These are phyloP conservation scores for Pituophis catenifer DNA, from an alignment of 2,113 vertebrate genomes.

Conservation along the genomic window DNA sequence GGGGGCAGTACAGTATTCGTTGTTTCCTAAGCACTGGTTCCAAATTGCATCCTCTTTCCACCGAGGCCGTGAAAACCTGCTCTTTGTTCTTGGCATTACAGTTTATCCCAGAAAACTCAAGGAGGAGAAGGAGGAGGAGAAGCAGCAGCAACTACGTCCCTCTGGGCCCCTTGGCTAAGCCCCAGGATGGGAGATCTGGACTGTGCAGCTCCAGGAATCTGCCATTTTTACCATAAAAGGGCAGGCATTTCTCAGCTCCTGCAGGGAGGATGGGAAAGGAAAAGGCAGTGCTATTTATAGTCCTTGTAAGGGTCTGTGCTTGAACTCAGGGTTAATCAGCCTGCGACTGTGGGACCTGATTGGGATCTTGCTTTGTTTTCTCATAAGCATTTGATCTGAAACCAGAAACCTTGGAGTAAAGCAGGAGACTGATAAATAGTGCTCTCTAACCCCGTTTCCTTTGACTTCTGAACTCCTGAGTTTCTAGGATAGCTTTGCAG, in stretches of 20 bases:
- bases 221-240: constrained; percentile 82
- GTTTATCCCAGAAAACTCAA: constrained; percentile 50
- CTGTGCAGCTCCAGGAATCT: constrained; percentile 61
- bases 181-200: constrained; percentile 61
- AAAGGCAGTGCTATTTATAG: constrained; percentile 79
- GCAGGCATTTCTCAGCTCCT: constrained; percentile 65
- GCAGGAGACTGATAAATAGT: background rate
- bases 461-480: background rate
- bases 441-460: background rate
- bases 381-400: constrained; percentile 66
- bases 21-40: constrained; percentile 13
- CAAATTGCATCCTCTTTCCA: constrained; percentile 8
- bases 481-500: background rate
- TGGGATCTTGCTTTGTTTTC: constrained; percentile 67
- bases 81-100: constrained; percentile 51
- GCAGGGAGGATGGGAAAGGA: constrained; percentile 69
- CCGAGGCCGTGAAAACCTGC: constrained; percentile 44
- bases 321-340: constrained; percentile 67
- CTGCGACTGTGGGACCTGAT: constrained; percentile 56
- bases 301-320: constrained; percentile 65
- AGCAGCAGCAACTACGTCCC: constrained; percentile 44
- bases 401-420: background rate
- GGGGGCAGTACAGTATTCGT: background rate
- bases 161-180: constrained; percentile 63
- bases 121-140: constrained; percentile 5